These are phyloP conservation scores for Lophotis ruficrista DNA, from an alignment of 2,113 vertebrate species.

Conservation along the genomic window DNA sequence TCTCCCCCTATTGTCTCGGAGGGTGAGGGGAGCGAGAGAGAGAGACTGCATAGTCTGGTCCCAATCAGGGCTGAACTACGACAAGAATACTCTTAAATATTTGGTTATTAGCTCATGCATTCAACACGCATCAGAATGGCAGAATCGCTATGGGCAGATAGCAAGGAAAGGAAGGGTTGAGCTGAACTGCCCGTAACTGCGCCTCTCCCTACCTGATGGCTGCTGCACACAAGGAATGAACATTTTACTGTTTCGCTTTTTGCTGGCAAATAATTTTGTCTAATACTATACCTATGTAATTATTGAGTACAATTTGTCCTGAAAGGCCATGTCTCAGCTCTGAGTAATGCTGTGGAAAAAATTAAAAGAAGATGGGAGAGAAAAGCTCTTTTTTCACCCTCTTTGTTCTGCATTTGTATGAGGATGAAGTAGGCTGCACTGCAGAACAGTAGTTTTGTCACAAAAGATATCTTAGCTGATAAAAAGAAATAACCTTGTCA, in stretches of 20 bases:
- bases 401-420: constrained; percentile 34
- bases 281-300: background rate
- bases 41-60: too few species aligned
- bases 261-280: background rate
- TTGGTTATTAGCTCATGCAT: background rate
- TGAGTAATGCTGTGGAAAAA: background rate
- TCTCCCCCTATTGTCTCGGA: too few species aligned
- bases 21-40: too few species aligned
- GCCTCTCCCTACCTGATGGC: background rate
- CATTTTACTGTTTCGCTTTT: background rate
- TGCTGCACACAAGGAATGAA: background rate
- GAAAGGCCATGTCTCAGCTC: background rate
- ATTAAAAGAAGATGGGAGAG: background rate
- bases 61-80: too few species aligned
- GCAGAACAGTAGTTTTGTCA: constrained; percentile 36
- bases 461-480: constrained; percentile 23
- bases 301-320: background rate
- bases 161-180: background rate
- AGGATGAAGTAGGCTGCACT: constrained; percentile 33
- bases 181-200: background rate
- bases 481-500: constrained; percentile 58
- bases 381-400: background rate
- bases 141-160: background rate
- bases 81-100: background rate
- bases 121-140: background rate